Evolutionary conservation across 2,888 invertebrate species (phyloP).

Genomic region (Andrena chrysosceles): DNA sequence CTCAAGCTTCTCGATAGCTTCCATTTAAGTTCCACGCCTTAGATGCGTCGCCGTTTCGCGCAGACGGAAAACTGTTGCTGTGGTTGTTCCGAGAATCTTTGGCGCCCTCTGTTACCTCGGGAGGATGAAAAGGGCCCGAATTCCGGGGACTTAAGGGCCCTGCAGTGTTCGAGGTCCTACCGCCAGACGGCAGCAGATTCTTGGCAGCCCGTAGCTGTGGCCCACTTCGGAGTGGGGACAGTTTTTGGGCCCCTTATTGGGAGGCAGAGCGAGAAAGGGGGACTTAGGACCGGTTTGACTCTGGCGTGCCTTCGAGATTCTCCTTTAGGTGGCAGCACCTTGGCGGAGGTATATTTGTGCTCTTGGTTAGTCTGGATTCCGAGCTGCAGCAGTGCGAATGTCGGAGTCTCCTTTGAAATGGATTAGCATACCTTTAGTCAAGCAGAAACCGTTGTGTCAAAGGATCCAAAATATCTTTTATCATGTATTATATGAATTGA

Average conservation of each 20-base stretch:
- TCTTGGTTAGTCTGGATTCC: slow-evolving; percentile 59
- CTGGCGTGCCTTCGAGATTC: slow-evolving; percentile 23
- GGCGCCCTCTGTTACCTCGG: slow-evolving; percentile 30
- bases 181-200: slow-evolving; percentile 80
- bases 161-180: slow-evolving; percentile 67
- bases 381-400: slow-evolving; percentile 55
- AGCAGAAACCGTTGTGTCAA: too few species aligned
- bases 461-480: too few species aligned
- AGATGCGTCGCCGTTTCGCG: background rate
- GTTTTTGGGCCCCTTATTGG: slow-evolving; percentile 58
- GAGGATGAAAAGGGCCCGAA: slow-evolving; percentile 31
- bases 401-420: background rate
- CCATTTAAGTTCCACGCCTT: background rate
- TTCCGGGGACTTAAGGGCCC: slow-evolving; percentile 44
- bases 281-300: slow-evolving; percentile 56
- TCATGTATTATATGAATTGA: background rate
- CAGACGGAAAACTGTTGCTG: background rate
- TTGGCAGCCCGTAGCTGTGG: slow-evolving; percentile 42
- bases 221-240: slow-evolving; percentile 24
- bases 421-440: too few species aligned
- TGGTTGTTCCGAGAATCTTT: background rate
- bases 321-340: slow-evolving; percentile 75
- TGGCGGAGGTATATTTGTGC: slow-evolving; percentile 17
- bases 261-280: background rate
- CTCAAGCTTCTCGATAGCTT: slow-evolving; percentile 29